A percentile compares a stretch with the other conserved stretches of the same genome.
Evolutionary conservation across 2,888 invertebrate species (phyloP).

Genomic region (Acleris sparsana): DNA sequence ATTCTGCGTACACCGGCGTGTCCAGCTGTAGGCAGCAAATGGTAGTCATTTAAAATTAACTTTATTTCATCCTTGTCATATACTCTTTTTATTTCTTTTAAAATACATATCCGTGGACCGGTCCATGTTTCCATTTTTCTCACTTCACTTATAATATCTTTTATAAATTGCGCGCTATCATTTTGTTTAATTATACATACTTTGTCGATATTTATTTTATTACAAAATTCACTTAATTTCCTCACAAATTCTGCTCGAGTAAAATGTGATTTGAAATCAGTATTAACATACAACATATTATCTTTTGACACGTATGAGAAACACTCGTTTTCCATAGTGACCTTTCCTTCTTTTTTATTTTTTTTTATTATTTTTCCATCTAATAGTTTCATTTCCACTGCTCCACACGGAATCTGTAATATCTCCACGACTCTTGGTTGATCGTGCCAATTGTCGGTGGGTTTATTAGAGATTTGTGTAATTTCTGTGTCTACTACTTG

Average conservation of each 20-base stretch:
- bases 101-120: slow-evolving; percentile 41
- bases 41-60: slow-evolving; percentile 36
- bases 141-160: slow-evolving; percentile 36
- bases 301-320: slow-evolving; percentile 23
- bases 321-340: slow-evolving; percentile 30
- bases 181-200: slow-evolving; percentile 35
- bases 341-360: slow-evolving; percentile 4
- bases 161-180: slow-evolving; percentile 38
- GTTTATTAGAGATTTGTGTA: slow-evolving; percentile 28
- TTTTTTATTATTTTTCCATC: slow-evolving; percentile 16
- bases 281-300: slow-evolving; percentile 39
- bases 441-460: slow-evolving; percentile 36
- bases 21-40: slow-evolving; percentile 33
- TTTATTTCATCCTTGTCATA: slow-evolving; percentile 19
- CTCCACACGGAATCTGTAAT: slow-evolving; percentile 36
- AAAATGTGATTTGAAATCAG: slow-evolving; percentile 36
- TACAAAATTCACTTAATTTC: slow-evolving; percentile 39
- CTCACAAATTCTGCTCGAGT: slow-evolving; percentile 41
- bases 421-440: slow-evolving; percentile 39
- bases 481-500: slow-evolving; percentile 18
- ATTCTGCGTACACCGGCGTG: slow-evolving; percentile 32
- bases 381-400: slow-evolving; percentile 35
- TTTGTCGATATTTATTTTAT: slow-evolving; percentile 26
- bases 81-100: slow-evolving; percentile 27
- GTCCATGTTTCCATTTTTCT: slow-evolving; percentile 32